Base-by-base conservation (phyloP, 53 echinoderm and acorn worm species). In the Holothuria scabra region DNA sequence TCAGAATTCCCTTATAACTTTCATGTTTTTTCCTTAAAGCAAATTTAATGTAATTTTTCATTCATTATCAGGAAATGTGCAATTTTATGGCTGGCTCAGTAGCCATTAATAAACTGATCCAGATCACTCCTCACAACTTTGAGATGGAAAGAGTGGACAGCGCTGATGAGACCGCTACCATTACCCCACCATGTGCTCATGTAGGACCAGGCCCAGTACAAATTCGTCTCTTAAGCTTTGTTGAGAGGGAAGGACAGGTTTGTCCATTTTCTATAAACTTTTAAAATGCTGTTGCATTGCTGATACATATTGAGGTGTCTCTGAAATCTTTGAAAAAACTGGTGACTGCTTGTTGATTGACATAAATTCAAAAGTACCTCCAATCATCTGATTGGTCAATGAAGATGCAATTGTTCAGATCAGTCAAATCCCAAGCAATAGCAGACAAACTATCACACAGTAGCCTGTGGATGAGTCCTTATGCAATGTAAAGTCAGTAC, bases 81-180 rank as follows among this genome's bases (percentile, higher is more conserved):
- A 94, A 94, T 56, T 78, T 94, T 19, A 97, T 97, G 94, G 94
- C 94, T 25, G 94, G 94, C 21, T 79, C 92, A 1, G 90, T 97
- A n/a, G 92, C 94, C 46, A 86, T 97, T 80, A 97, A 97, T 80
- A 97, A 91, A 74, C 89, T 97, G 26, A 97, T 97, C 68, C 99
- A 97, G 83, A 95, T 97, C 64, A 92, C 92, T 48, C 99, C 99
- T n/a, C 99, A 97, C 80, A 94, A 92, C 64, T 97, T 97, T 89
- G 99, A 97, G 81, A 86, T 97, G 87, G 88, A 90, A 13, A 38
- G 88, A 5, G 89, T 84, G 2, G 94, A 91, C 41, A 91, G 92
- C 1, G 67, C 66, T 13, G 86, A 69, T 7, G 94, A 94, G 38
- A 90, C 82, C 2, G 92, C 91, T 74, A 97, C 99, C 22, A 97